Evolutionary conservation across 2,797 vertebrate genomes (phyloP).

Genomic region (Scomberomorus guttatus): DNA sequence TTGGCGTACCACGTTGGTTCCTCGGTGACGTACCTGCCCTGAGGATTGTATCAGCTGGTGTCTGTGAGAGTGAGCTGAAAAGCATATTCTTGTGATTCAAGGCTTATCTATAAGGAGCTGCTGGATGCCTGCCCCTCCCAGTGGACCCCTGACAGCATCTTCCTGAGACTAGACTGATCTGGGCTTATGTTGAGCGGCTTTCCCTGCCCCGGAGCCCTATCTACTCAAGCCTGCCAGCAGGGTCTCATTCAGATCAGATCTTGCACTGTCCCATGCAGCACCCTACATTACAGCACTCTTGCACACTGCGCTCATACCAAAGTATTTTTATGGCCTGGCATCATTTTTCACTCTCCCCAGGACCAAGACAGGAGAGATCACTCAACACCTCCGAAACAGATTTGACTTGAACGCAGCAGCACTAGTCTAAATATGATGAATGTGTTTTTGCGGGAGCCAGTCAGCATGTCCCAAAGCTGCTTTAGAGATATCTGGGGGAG

Average conservation of each 20-base stretch:
- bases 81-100: slow-evolving; percentile 64
- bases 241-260: slow-evolving; percentile 47
- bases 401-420: slow-evolving; percentile 61
- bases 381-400: slow-evolving; percentile 68
- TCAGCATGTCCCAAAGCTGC: slow-evolving; percentile 57
- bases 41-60: slow-evolving; percentile 44
- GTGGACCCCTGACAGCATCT: slow-evolving; percentile 57
- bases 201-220: slow-evolving; percentile 53
- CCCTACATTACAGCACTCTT: slow-evolving; percentile 57
- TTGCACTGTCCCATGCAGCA: slow-evolving; percentile 54
- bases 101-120: slow-evolving; percentile 60
- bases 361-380: slow-evolving; percentile 63
- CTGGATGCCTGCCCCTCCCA: slow-evolving; percentile 48
- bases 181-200: slow-evolving; percentile 76
- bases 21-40: slow-evolving; percentile 20
- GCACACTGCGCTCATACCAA: slow-evolving; percentile 49
- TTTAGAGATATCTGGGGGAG: slow-evolving; percentile 49
- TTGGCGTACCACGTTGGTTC: slow-evolving; percentile 44
- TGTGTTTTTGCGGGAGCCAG: slow-evolving; percentile 62
- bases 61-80: slow-evolving; percentile 50
- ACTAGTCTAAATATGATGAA: slow-evolving; percentile 72
- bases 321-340: slow-evolving; percentile 73
- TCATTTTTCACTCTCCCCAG: slow-evolving; percentile 66
- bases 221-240: slow-evolving; percentile 63
- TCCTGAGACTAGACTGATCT: slow-evolving; percentile 73